Percentiles rank a stretch among this genome's conserved stretches.
These are phyloP conservation scores for Drosophila obscura DNA, from an alignment of 1,140 invertebrate species.

Conservation along the genomic window DNA sequence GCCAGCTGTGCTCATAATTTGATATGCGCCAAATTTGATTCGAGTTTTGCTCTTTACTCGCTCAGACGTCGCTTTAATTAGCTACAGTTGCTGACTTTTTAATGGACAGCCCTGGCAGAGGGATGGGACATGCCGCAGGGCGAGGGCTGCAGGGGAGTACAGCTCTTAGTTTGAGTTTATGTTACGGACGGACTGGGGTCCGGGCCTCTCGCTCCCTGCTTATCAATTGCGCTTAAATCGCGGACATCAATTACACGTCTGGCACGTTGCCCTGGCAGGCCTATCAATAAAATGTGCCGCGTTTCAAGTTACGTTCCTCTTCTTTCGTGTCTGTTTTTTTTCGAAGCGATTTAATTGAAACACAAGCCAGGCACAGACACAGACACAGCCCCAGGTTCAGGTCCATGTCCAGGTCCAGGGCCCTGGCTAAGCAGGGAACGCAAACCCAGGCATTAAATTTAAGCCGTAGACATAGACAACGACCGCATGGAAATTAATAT, in stretches of 20 bases:
- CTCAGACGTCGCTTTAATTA: constrained; percentile 68
- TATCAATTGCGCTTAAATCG: constrained; percentile 78
- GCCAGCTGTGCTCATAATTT: constrained; percentile 80
- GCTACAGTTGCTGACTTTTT: constrained; percentile 79
- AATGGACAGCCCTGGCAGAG: constrained; percentile 54
- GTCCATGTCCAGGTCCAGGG: constrained; percentile 11
- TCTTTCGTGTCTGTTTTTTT: constrained; percentile 36
- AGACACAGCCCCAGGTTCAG: neutral
- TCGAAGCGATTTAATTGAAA: constrained; percentile 74
- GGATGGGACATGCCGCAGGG: neutral
- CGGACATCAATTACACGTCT: constrained; percentile 71
- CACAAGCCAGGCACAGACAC: constrained; percentile 37
- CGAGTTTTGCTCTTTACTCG: constrained; percentile 61
- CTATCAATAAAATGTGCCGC: constrained; percentile 69
- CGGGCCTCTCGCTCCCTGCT: constrained; percentile 34
- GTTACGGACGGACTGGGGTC: constrained; percentile 15
- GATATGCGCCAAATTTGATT: constrained; percentile 78
- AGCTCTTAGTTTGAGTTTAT: constrained; percentile 28
- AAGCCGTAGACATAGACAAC: constrained; percentile 40
- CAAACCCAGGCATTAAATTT: constrained; percentile 25
- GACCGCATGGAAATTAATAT: constrained; percentile 56
- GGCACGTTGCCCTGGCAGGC: constrained; percentile 43
- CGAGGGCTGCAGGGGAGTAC: neutral
- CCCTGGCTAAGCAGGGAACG: constrained; percentile 1
- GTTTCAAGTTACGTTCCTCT: constrained; percentile 64